Percentiles rank a stretch among this genome's conserved stretches.
phyloP scores from a whole-genome alignment of 2,888 invertebrate species.

The Ochropleura leucogaster region DNA sequence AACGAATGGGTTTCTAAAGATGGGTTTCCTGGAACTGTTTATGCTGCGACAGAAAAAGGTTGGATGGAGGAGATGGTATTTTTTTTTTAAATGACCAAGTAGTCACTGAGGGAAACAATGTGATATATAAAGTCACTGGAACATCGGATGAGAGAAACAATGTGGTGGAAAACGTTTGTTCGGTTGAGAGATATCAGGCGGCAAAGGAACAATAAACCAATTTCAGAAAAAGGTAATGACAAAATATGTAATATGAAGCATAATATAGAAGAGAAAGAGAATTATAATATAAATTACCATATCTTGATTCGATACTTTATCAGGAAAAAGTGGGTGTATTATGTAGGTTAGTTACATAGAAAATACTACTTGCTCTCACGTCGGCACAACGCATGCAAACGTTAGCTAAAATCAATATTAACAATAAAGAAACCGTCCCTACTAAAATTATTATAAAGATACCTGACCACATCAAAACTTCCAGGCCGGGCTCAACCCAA shows the following conservation, averaged over 20 bases:
- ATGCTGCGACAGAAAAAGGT: not conserved
- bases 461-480: too few relatives aligned
- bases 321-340: slow-evolving; percentile 29
- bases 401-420: too few relatives aligned
- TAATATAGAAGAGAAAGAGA: too few relatives aligned
- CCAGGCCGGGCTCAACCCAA: too few relatives aligned
- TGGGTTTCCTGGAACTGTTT: not conserved
- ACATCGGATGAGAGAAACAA: slow-evolving; percentile 20
- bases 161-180: slow-evolving; percentile 9
- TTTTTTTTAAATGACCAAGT: not conserved
- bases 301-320: slow-evolving; percentile 5
- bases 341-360: slow-evolving; percentile 17
- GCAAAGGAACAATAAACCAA: slow-evolving; percentile 3
- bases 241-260: too few relatives aligned
- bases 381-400: too few relatives aligned
- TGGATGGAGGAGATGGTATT: not conserved
- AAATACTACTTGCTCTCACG: slow-evolving; percentile 27
- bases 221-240: not conserved
- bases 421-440: too few relatives aligned
- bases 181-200: slow-evolving; percentile 1
- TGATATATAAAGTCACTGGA: slow-evolving; percentile 14
- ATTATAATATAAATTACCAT: too few relatives aligned
- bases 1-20: not conserved
- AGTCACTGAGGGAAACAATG: slow-evolving; percentile 26
- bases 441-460: too few relatives aligned